These are phyloP conservation scores for Globodera rostochiensis DNA, from an alignment of 1,140 invertebrate genomes.

Conservation along the genomic window DNA sequence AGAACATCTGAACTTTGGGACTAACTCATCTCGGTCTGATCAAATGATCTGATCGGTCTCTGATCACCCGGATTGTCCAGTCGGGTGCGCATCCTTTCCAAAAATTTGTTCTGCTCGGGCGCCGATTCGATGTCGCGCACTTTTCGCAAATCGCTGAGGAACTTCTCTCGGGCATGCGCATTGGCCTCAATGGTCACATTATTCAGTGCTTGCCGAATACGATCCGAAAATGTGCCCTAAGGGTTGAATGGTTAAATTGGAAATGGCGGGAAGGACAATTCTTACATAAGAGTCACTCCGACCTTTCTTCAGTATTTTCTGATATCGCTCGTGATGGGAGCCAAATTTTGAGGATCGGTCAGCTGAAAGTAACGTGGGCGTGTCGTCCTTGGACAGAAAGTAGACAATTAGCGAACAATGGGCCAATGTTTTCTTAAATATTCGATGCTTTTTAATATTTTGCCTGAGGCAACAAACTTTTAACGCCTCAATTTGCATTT, in stretches of 20 bases:
- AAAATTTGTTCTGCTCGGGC: conserved; percentile 79
- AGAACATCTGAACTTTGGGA: conserved; percentile 75
- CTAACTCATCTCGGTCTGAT: neutral
- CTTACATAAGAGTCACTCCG: conserved; percentile 31
- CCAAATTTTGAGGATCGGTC: conserved; percentile 51
- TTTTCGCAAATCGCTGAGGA: conserved; percentile 88
- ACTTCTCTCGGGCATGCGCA: conserved; percentile 96
- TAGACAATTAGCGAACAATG: conserved; percentile 59
- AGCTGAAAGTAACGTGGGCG: conserved; percentile 41
- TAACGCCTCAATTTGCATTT: conserved; percentile 60
- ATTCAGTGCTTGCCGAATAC: conserved; percentile 71
- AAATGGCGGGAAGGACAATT: neutral
- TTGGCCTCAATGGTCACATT: conserved; percentile 81
- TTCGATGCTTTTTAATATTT: conserved; percentile 9
- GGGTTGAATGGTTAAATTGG: neutral
- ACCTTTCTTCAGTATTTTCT: conserved; percentile 51
- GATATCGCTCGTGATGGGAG: conserved; percentile 30
- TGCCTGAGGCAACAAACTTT: conserved; percentile 41
- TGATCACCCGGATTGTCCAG: conserved; percentile 80
- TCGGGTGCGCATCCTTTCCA: conserved; percentile 86
- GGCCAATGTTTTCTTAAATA: conserved; percentile 55
- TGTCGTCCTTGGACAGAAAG: conserved; percentile 45
- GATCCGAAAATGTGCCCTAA: conserved; percentile 48
- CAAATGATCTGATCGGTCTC: neutral
- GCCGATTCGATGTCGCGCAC: conserved; percentile 83